These are phyloP conservation scores for Drosophila subpulchrella DNA, from an alignment of 1,140 invertebrate genomes.

Conservation along the genomic window DNA sequence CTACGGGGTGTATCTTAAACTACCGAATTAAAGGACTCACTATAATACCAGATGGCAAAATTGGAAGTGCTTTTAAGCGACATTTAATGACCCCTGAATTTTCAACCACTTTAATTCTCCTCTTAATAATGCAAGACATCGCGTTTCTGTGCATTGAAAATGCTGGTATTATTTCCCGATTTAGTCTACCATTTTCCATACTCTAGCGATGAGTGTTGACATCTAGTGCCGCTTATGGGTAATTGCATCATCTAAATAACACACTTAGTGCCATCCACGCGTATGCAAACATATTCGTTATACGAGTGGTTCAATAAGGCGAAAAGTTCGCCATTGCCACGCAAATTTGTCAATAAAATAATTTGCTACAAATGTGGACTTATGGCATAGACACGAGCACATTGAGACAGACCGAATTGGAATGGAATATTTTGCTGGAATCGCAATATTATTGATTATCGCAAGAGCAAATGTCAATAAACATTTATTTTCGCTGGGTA, in stretches of 20 bases:
- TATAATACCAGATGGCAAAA: background rate
- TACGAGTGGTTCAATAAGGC: conserved; percentile 18
- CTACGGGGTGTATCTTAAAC: background rate
- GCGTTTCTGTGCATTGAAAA: background rate
- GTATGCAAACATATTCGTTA: background rate
- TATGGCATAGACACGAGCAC: conserved; percentile 22
- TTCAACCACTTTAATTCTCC: background rate
- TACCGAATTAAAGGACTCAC: background rate
- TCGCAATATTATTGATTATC: conserved; percentile 79
- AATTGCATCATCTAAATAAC: conserved; percentile 1
- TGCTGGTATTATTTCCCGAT: background rate
- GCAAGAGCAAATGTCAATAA: conserved; percentile 57
- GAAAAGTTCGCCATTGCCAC: conserved; percentile 42
- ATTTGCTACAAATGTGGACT: conserved; percentile 35
- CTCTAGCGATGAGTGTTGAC: background rate
- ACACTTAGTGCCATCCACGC: background rate
- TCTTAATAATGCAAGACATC: background rate
- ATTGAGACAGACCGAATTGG: conserved; percentile 13
- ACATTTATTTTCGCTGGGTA: conserved; percentile 50
- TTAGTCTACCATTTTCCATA: background rate
- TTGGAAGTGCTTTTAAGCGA: background rate
- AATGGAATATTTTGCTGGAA: conserved; percentile 34
- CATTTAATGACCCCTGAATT: background rate
- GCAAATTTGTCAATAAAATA: conserved; percentile 73
- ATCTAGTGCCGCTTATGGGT: background rate